Percentiles rank a stretch among this genome's conserved stretches.
Conservation (phyloP, 2,797 vertebrate genomes). For the Tangara arthus region DNA sequence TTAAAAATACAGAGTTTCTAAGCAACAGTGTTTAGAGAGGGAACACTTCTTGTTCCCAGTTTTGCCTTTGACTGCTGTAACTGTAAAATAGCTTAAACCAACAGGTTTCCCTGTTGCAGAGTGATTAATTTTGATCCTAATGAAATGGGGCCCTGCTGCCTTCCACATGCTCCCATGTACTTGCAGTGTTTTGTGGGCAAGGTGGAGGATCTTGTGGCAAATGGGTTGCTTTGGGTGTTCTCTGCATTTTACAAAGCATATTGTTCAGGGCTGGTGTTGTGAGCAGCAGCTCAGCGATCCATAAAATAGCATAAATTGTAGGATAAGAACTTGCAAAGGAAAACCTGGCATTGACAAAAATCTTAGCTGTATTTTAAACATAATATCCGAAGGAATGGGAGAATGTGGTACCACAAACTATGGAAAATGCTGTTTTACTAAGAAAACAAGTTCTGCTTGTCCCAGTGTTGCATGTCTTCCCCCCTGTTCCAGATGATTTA, state of each 20-base stretch:
- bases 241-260: neutral
- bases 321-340: neutral
- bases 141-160: neutral
- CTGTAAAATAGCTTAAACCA: conserved; percentile 39
- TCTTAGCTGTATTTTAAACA: neutral
- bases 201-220: neutral
- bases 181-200: neutral
- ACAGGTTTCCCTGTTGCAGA: neutral
- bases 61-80: conserved; percentile 25
- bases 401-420: neutral
- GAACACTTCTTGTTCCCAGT: conserved; percentile 22
- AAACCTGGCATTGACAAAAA: neutral
- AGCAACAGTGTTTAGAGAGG: conserved; percentile 60
- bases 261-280: conserved; percentile 1
- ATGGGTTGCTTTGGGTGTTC: neutral
- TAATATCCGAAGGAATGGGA: neutral
- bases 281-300: neutral
- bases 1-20: conserved; percentile 67
- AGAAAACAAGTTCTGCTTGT: conserved; percentile 35
- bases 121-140: conserved; percentile 14
- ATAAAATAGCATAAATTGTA: neutral
- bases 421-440: neutral
- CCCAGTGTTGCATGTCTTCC: neutral
- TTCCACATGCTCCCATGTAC: neutral
- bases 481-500: neutral